A percentile compares a stretch with the other conserved stretches of the same genome.
Conservation (phyloP, 2,888 invertebrate genomes). For the Myopa testacea region DNA sequence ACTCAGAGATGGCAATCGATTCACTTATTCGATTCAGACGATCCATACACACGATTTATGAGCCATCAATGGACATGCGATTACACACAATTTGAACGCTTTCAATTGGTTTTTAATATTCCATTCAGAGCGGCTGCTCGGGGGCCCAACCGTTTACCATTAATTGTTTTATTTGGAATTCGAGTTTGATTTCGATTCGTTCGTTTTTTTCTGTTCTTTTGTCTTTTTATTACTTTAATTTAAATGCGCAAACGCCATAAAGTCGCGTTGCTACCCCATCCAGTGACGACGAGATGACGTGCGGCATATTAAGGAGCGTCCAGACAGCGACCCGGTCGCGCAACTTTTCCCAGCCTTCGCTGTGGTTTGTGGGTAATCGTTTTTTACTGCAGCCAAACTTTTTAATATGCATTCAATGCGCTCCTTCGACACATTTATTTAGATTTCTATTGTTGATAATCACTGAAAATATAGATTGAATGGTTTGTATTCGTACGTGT, state of each 20-base stretch:
- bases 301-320: neutral
- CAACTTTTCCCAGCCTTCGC: neutral
- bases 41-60: conserved; percentile 35
- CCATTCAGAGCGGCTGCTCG: conserved; percentile 29
- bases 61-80: conserved; percentile 48
- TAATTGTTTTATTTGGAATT: conserved; percentile 29
- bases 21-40: neutral
- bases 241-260: conserved; percentile 27
- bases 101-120: conserved; percentile 50
- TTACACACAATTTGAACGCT: conserved; percentile 52
- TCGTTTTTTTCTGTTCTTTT: neutral
- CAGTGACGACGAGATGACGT: neutral
- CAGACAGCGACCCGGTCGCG: neutral
- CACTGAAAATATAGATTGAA: conserved; percentile 52
- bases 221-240: conserved; percentile 32
- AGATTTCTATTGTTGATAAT: conserved; percentile 53
- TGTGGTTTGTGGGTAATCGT: neutral
- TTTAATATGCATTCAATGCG: conserved; percentile 39
- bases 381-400: neutral
- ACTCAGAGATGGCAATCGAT: neutral
- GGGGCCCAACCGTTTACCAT: neutral
- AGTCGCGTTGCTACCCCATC: neutral
- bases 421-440: conserved; percentile 49
- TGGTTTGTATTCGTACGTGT: conserved; percentile 33
- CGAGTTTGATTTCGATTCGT: conserved; percentile 1